These are phyloP conservation scores for Tubulanus polymorphus DNA, from an alignment of 2,888 invertebrate genomes.

Conservation along the genomic window DNA sequence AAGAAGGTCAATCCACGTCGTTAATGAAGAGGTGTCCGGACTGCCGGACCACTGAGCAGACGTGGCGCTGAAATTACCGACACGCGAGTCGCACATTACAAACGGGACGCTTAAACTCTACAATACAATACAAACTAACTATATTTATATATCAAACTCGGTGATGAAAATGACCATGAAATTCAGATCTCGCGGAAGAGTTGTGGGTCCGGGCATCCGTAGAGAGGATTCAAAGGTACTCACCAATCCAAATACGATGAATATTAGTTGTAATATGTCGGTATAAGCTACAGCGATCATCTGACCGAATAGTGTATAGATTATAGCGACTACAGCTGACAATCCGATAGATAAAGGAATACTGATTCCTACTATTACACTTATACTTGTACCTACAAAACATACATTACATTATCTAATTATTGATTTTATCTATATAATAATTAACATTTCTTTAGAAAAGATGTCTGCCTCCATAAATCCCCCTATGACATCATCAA, in stretches of 20 bases:
- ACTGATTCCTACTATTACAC: conserved; percentile 34
- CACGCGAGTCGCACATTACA: conserved; percentile 32
- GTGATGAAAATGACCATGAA: too few species aligned
- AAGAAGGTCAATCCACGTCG: conserved; percentile 36
- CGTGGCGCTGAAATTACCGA: conserved; percentile 24
- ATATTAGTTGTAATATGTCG: conserved; percentile 37
- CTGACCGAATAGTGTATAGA: conserved; percentile 43
- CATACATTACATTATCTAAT: too few species aligned
- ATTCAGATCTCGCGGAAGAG: too few species aligned
- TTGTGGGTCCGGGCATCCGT: too few species aligned
- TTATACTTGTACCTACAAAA: conserved; percentile 37
- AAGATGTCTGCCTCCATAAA: too few species aligned
- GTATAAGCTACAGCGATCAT: conserved; percentile 47
- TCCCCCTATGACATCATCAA: too few species aligned
- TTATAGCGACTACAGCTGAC: conserved; percentile 34
- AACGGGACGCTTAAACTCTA: conserved; percentile 41
- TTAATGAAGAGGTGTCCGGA: conserved; percentile 15
- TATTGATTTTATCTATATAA: too few species aligned
- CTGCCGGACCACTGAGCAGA: conserved; percentile 32
- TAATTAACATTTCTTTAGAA: too few species aligned
- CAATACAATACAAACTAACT: conserved; percentile 2
- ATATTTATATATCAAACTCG: too few species aligned
- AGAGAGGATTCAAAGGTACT: conserved; percentile 20
- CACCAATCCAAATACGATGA: conserved; percentile 41
- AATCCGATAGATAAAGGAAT: conserved; percentile 28